Conservation (phyloP, 1,140 invertebrate species). For the Bombus haemorrhoidalis region DNA sequence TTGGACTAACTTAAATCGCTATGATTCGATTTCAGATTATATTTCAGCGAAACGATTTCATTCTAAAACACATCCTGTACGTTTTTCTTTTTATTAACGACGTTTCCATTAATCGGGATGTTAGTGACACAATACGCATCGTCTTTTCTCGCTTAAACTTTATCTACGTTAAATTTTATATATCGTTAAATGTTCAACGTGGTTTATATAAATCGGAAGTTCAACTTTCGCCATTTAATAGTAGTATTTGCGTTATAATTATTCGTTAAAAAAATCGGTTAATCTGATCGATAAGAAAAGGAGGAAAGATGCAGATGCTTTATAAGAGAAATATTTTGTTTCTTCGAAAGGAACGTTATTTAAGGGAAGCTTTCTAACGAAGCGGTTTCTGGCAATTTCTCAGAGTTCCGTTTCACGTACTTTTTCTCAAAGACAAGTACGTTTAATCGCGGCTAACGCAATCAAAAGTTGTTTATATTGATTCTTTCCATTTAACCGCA, state of each 20-base stretch:
- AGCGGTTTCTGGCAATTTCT: background rate
- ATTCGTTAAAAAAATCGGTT: background rate
- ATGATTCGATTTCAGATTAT: background rate
- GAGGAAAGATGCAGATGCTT: constrained; percentile 3
- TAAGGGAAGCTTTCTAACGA: background rate
- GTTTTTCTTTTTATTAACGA: background rate
- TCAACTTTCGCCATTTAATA: too few species aligned
- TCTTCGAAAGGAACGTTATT: background rate
- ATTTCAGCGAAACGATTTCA: background rate
- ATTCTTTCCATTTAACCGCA: background rate
- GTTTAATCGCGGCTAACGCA: background rate
- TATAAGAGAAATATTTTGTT: background rate
- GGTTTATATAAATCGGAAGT: background rate
- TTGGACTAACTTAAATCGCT: too few species aligned
- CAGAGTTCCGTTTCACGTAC: background rate
- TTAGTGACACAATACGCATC: background rate
- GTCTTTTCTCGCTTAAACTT: background rate
- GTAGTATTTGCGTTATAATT: background rate
- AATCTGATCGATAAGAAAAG: background rate
- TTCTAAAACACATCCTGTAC: background rate
- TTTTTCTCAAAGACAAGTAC: background rate
- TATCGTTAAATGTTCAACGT: background rate
- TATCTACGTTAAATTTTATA: background rate
- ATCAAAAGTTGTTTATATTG: constrained; percentile 21
- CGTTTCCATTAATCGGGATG: background rate